Percentiles rank a stretch among this genome's conserved stretches.
Evolutionary conservation across 2,888 invertebrate species (phyloP).

Genomic region (Tachystola acroxantha): DNA sequence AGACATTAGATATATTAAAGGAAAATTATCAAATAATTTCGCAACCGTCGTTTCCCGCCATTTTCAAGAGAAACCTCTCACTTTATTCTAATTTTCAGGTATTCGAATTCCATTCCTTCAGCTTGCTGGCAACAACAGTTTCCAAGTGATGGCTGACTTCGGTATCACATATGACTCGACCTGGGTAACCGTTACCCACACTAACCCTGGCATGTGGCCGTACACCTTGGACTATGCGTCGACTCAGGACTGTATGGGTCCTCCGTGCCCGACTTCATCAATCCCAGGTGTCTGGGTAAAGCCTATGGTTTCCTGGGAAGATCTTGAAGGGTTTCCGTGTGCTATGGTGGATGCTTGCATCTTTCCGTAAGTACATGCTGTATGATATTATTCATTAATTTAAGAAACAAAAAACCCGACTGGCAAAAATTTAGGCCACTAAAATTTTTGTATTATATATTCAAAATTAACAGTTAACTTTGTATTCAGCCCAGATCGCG

Average conservation of each 20-base stretch:
- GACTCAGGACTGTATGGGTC: constrained; percentile 75
- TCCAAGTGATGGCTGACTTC: constrained; percentile 70
- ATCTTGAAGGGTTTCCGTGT: constrained; percentile 64
- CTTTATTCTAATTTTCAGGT: constrained; percentile 49
- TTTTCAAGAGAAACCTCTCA: too few relatives aligned
- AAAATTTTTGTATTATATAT: too few relatives aligned
- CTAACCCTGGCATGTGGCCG: constrained; percentile 78
- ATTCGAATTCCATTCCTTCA: constrained; percentile 77
- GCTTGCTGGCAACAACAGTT: constrained; percentile 75
- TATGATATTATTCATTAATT: too few relatives aligned
- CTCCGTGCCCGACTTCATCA: constrained; percentile 76
- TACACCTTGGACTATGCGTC: constrained; percentile 81
- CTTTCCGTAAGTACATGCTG: too few relatives aligned
- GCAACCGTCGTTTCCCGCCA: too few relatives aligned
- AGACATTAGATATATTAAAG: too few relatives aligned
- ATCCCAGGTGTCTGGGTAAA: constrained; percentile 81
- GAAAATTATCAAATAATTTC: too few relatives aligned
- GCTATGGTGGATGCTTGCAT: constrained; percentile 78
- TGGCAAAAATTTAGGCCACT: too few relatives aligned
- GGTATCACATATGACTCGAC: constrained; percentile 80
- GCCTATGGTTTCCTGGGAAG: constrained; percentile 80
- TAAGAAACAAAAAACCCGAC: too few relatives aligned
- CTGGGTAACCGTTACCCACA: constrained; percentile 69
- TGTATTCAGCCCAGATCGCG: constrained; percentile 29
- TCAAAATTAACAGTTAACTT: too few relatives aligned